A percentile compares a stretch with the other conserved stretches of the same genome.
Evolutionary conservation across 2,888 invertebrate species (phyloP).

Genomic region (Chrysodeixis includens): DNA sequence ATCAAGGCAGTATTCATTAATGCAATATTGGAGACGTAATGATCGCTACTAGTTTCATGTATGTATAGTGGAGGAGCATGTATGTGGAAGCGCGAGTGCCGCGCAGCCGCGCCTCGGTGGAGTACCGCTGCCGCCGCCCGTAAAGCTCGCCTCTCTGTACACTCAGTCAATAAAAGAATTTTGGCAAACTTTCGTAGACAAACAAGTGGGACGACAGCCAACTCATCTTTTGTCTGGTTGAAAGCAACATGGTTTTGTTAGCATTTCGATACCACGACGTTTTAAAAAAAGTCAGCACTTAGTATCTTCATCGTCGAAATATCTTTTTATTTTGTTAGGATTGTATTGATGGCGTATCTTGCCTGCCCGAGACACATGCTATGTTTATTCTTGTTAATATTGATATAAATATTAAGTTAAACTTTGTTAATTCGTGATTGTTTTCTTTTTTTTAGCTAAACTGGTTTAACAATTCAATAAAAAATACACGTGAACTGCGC

Average conservation of each 20-base stretch:
- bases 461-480: background rate
- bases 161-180: slow-evolving; percentile 87
- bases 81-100: slow-evolving; percentile 49
- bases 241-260: slow-evolving; percentile 84
- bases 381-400: background rate
- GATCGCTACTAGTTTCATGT: slow-evolving; percentile 20
- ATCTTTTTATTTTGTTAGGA: slow-evolving; percentile 25
- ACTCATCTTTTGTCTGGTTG: slow-evolving; percentile 87
- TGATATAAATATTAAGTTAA: background rate
- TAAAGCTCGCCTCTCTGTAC: slow-evolving; percentile 80
- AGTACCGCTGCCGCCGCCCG: slow-evolving; percentile 71
- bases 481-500: background rate
- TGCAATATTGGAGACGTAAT: slow-evolving; percentile 23
- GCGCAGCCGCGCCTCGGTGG: slow-evolving; percentile 61
- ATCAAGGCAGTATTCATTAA: slow-evolving; percentile 32
- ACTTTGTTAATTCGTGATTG: background rate
- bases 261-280: slow-evolving; percentile 80
- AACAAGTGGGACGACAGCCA: slow-evolving; percentile 88
- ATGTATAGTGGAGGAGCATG: slow-evolving; percentile 13
- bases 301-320: slow-evolving; percentile 46
- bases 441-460: background rate
- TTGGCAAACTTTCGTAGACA: slow-evolving; percentile 88
- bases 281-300: slow-evolving; percentile 70
- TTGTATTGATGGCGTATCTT: background rate
- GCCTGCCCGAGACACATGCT: background rate